Evolutionary conservation across 2,797 vertebrate species (phyloP).

Genomic region (Coranthus polyacanthus): DNA sequence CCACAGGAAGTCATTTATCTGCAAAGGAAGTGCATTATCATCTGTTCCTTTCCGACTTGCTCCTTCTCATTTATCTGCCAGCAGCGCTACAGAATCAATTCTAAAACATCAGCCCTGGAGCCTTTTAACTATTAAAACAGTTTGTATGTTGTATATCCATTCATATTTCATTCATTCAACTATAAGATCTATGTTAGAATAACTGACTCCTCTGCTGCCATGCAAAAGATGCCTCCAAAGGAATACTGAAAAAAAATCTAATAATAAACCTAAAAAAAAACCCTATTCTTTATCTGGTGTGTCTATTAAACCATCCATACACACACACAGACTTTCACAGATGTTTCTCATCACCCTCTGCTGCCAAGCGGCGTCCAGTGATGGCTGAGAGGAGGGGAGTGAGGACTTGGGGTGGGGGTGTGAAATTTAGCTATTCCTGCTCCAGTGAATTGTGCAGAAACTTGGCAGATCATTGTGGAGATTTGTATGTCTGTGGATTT

Average conservation of each 20-base stretch:
- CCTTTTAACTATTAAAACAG: slow-evolving; percentile 39
- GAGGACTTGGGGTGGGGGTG: slow-evolving; percentile 46
- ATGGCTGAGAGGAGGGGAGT: slow-evolving; percentile 49
- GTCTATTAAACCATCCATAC: slow-evolving; percentile 48
- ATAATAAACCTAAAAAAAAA: slow-evolving; percentile 38
- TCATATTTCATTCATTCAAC: slow-evolving; percentile 57
- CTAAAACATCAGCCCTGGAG: slow-evolving; percentile 40
- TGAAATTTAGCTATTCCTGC: slow-evolving; percentile 75
- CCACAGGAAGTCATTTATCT: slow-evolving; percentile 72
- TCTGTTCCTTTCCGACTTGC: slow-evolving; percentile 46
- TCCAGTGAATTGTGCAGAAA: slow-evolving; percentile 76
- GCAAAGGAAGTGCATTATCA: slow-evolving; percentile 74
- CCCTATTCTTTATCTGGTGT: slow-evolving; percentile 56
- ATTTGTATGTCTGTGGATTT: slow-evolving; percentile 79
- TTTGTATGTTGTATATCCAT: slow-evolving; percentile 39
- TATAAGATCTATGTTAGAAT: slow-evolving; percentile 23
- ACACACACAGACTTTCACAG: slow-evolving; percentile 67
- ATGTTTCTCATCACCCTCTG: slow-evolving; percentile 77
- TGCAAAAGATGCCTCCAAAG: slow-evolving; percentile 38
- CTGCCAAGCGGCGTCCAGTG: slow-evolving; percentile 67
- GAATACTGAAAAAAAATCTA: slow-evolving; percentile 9
- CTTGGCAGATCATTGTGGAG: slow-evolving; percentile 78
- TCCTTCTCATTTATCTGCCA: slow-evolving; percentile 49
- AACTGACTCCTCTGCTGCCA: slow-evolving; percentile 41
- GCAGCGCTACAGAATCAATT: slow-evolving; percentile 33